These are phyloP conservation scores for Anticlea derivata DNA, from an alignment of 2,888 invertebrate genomes.

Conservation along the genomic window DNA sequence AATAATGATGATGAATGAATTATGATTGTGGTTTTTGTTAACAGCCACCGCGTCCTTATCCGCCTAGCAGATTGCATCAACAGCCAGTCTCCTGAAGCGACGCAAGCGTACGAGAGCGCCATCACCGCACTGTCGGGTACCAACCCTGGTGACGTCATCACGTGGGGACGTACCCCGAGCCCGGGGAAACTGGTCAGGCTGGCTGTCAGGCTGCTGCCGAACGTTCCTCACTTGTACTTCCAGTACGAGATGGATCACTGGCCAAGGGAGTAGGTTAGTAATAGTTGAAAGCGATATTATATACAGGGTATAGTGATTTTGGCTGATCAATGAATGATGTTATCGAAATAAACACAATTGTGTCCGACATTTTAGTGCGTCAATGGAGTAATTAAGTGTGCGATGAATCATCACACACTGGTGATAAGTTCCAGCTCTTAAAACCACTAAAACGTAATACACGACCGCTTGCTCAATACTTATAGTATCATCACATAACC, in stretches of 20 bases:
- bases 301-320: not conserved
- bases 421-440: no score
- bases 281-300: no score
- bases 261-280: slow-evolving; percentile 15
- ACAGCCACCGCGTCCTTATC: slow-evolving; percentile 65
- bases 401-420: no score
- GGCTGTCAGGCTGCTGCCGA: slow-evolving; percentile 55
- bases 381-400: no score
- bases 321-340: no score
- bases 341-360: no score
- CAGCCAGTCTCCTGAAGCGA: slow-evolving; percentile 38
- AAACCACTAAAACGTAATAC: no score
- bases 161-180: slow-evolving; percentile 49
- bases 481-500: no score
- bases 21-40: no score
- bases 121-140: slow-evolving; percentile 44
- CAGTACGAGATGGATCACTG: slow-evolving; percentile 44
- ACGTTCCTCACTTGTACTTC: slow-evolving; percentile 50
- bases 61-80: slow-evolving; percentile 60
- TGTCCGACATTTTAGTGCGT: no score
- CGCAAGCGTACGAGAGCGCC: slow-evolving; percentile 51
- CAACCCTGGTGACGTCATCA: slow-evolving; percentile 40
- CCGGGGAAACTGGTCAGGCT: slow-evolving; percentile 49
- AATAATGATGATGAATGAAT: no score
- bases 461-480: no score